Conservation (phyloP, 2,888 invertebrate species). For the Calameuta idolon region DNA sequence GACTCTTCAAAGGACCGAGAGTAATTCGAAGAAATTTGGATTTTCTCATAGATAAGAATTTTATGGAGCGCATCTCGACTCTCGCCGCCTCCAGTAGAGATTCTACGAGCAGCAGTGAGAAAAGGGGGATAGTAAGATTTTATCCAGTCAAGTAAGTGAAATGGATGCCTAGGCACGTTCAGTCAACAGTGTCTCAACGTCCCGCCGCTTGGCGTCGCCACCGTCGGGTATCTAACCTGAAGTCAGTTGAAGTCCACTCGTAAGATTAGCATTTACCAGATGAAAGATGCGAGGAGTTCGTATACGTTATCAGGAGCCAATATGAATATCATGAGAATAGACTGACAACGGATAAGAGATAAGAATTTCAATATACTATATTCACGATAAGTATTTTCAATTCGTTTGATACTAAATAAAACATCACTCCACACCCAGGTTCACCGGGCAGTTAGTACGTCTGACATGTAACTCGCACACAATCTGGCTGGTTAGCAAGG, state of each 20-base stretch:
- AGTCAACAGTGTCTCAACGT: conserved; percentile 49
- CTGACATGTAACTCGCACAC: conserved; percentile 60
- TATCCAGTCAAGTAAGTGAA: conserved; percentile 51
- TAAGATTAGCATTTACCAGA: neutral
- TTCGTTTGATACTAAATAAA: conserved; percentile 58
- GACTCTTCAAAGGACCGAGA: neutral
- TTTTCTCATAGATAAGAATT: conserved; percentile 36
- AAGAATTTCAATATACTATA: neutral
- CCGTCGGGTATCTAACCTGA: neutral
- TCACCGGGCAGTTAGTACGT: conserved; percentile 52
- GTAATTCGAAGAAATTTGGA: neutral
- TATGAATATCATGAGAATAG: neutral
- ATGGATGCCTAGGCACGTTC: conserved; percentile 62
- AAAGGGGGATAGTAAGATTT: conserved; percentile 52
- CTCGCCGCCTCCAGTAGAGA: neutral
- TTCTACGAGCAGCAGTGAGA: conserved; percentile 30
- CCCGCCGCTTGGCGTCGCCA: conserved; percentile 16
- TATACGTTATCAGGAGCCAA: neutral
- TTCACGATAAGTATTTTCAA: neutral
- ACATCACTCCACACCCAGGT: conserved; percentile 52
- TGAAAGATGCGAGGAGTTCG: neutral
- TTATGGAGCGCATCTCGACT: conserved; percentile 21
- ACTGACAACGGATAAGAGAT: neutral
- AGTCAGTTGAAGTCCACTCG: neutral
- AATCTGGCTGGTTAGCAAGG: conserved; percentile 52